Evolutionary conservation across 2,888 invertebrate genomes (phyloP), one percentile per base, ranked within the genome.

Genomic region (Cepaea hortensis): DNA sequence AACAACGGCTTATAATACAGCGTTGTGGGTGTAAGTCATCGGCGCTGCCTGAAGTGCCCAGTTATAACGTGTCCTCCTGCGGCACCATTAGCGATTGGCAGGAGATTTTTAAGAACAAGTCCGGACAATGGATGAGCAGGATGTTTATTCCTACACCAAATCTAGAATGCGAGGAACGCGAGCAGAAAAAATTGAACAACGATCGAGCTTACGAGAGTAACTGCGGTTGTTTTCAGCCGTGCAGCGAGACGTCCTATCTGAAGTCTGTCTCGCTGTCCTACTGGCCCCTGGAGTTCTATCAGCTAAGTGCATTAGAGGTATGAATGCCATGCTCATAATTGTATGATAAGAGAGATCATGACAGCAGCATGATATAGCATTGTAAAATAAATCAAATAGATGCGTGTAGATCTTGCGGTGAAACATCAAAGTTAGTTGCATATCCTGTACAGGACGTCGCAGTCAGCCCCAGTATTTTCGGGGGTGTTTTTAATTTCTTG

Each of bases 261-360:
- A 93, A 93, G 84, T 91, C 93, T 9, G 88, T 93, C 3, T 93
- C 93, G 4, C 88, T 92, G 9, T 92, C 92, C 15, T 93, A 93
- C 88, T 93, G 92, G 92, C 93, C 93, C 5, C 87, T 93, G 68
- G 93, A 93, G 84, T 93, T 93, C 85, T 92, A 91, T 84, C 93
- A 93, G 88, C 88, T 91, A 20, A 89, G 90, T 87, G 92, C 91
- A 9, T 85, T 92, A 77, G 88, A 91, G 87, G 88, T 87, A 85
- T n/a, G 7, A n/a, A 55, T 55, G 13, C 5, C 5, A 68, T 18
- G 68, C n/a, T 68, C 0, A 5, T 68, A 13, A 35, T 35, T 35
- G 35, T 35, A 35, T 35, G 35, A 35, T 35, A 35, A 35, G 35
- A 35, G 35, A 35, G 35, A 35, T 35, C 35, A 35, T 35, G 35